phyloP scores from a whole-genome alignment of 2,113 vertebrate species.

The Gallinago undulata region DNA sequence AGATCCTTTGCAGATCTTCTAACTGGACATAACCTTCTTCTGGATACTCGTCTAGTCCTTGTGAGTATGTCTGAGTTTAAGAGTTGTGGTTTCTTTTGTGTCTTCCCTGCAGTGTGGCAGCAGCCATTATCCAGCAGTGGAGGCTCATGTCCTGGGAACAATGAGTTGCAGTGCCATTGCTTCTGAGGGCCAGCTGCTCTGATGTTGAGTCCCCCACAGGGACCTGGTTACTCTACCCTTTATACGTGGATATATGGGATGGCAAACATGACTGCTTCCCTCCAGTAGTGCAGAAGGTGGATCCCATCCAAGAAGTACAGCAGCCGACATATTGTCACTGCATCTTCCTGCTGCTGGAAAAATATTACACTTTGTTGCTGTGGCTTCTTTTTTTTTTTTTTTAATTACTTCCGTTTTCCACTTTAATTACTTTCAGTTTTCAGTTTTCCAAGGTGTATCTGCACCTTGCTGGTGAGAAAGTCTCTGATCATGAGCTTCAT shows the following conservation, averaged over 20 bases:
- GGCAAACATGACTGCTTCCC: background rate
- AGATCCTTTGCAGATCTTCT: background rate
- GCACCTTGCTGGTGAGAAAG: background rate
- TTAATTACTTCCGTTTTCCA: background rate
- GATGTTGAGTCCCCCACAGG: fast-evolving
- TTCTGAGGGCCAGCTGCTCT: background rate
- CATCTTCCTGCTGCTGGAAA: background rate
- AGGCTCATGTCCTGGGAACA: background rate
- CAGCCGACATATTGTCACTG: background rate
- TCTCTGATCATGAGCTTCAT: background rate
- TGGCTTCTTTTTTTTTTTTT: background rate
- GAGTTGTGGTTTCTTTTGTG: background rate
- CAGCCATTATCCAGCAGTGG: background rate
- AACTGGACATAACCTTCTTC: background rate
- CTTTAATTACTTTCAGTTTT: too few species aligned
- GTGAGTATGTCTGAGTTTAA: background rate
- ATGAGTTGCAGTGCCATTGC: fast-evolving
- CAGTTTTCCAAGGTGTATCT: background rate
- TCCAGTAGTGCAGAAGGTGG: background rate
- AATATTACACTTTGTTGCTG: background rate
- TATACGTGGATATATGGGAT: background rate
- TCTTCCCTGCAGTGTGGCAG: too few species aligned
- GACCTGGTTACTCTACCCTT: background rate
- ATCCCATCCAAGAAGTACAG: background rate
- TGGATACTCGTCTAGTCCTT: background rate